Evolutionary conservation across 2,113 vertebrate species (phyloP).

Genomic region (Rhinichthys klamathensis): DNA sequence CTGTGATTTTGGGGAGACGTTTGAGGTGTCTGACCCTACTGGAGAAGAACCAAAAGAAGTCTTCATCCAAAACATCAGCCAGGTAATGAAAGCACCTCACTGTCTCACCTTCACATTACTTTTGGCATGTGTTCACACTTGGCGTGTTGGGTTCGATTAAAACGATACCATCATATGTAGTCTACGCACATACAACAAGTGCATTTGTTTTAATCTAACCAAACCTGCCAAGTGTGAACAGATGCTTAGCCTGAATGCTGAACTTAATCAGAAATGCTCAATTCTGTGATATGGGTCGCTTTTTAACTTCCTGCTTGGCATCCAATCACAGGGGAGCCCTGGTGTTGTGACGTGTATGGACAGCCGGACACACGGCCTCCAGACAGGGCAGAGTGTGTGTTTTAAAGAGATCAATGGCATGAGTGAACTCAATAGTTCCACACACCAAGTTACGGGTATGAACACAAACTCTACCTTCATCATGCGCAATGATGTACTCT

Average conservation of each 20-base stretch:
- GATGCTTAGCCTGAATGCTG: background rate
- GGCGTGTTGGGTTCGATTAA: too few species aligned
- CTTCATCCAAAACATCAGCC: conserved; percentile 94
- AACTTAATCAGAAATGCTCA: background rate
- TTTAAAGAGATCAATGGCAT: conserved; percentile 95
- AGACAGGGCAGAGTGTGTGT: conserved; percentile 89
- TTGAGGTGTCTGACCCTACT: conserved; percentile 93
- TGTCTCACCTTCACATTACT: background rate
- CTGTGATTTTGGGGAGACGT: conserved; percentile 95
- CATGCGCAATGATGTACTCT: background rate
- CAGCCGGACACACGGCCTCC: conserved; percentile 89
- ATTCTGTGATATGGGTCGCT: background rate
- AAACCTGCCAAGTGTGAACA: too few species aligned
- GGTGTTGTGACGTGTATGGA: conserved; percentile 96
- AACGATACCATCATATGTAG: too few species aligned
- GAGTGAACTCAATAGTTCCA: conserved; percentile 85
- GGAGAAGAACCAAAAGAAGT: conserved; percentile 96
- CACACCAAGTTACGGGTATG: conserved; percentile 86
- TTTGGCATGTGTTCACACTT: background rate
- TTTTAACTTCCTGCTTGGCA: background rate
- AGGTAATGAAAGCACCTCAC: conserved; percentile 74
- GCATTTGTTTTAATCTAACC: too few species aligned
- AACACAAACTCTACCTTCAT: background rate
- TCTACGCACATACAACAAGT: too few species aligned
- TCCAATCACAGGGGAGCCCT: conserved; percentile 74